phyloP scores from a whole-genome alignment of 2,888 invertebrate genomes.

The Pachydiplax longipennis region DNA sequence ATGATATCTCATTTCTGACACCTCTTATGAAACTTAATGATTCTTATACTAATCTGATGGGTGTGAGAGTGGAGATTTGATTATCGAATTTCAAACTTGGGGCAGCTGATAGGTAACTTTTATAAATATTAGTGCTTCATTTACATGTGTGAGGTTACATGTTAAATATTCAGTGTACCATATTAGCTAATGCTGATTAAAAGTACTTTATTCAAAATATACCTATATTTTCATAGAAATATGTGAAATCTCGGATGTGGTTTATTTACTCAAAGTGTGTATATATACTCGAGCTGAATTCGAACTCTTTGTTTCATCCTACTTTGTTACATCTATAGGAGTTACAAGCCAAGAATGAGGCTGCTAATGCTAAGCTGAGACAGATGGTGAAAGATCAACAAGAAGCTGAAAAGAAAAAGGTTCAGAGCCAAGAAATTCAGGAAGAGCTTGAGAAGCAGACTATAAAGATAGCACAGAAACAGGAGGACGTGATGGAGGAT shows the following conservation, averaged over 20 bases:
- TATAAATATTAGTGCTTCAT: background rate
- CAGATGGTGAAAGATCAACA: slow-evolving; percentile 99
- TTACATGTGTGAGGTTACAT: slow-evolving; percentile 48
- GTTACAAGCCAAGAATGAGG: slow-evolving; percentile 96
- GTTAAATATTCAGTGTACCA: background rate
- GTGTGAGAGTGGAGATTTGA: background rate
- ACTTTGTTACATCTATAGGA: slow-evolving; percentile 63
- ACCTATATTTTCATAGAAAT: too few relatives aligned
- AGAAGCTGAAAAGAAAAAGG: slow-evolving; percentile 98
- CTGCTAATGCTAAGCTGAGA: slow-evolving; percentile 97
- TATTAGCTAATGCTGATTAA: background rate
- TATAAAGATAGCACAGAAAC: slow-evolving; percentile 91
- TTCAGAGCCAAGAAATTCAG: slow-evolving; percentile 96
- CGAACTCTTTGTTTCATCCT: background rate
- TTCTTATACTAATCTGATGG: background rate
- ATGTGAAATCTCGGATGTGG: too few relatives aligned
- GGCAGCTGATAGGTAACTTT: too few relatives aligned
- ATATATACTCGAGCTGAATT: too few relatives aligned
- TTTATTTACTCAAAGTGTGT: too few relatives aligned
- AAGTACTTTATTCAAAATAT: background rate
- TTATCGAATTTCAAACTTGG: too few relatives aligned
- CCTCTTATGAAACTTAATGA: background rate
- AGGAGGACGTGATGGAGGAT: slow-evolving; percentile 94
- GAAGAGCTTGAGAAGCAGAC: slow-evolving; percentile 81
- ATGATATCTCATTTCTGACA: background rate